Evolutionary conservation across 1,140 invertebrate genomes (phyloP), one percentile per base, ranked within the genome.

Genomic region (Drosophila pectinifera): DNA sequence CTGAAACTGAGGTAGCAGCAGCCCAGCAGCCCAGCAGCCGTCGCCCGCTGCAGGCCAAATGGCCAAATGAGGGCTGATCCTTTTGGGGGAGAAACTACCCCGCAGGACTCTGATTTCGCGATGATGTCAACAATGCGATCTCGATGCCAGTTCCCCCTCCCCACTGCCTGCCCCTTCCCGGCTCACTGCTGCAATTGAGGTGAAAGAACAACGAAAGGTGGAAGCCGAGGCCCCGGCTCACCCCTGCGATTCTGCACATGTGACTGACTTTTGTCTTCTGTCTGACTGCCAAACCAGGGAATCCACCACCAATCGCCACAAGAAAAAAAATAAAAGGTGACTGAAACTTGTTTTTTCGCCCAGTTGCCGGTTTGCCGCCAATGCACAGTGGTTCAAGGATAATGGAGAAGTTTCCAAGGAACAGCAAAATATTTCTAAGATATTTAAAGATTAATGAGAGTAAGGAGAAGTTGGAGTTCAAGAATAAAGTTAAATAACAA

Each of bases 41-140:
- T 28, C 67, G 49, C 45, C 79, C 55, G 80, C 80, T 79, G 75
- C 78, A 75, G 82, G 82, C 82, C 61, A 64, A 80, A 63, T 63
- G 59, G 59, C 64, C 72, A 80, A 88, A 86, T 86, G 83, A 86
- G 83, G 82, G 82, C 82, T 86, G 83, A 77, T 62, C 64, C 63
- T 36, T 46, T 24, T 51, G 49, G 49, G 61, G 62, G 26, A 39
- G 46, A 76, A 81, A 72, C 78, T 88, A 90, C 86, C 86, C 86
- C 73, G 36, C 65, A 56, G 42, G 7, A 46, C 18, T 57, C 26
- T 24, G 49, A 69, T 36, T 70, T 70, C 46, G 36, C 56, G 78
- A 81, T 81, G 78, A 86, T 86, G 84, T 86, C 82, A 79, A 61
- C 82, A 74, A 83, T 63, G 73, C 78, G 56, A 78, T 68, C 84